These are phyloP conservation scores for Eremophila alpestris DNA, from an alignment of 2,797 vertebrate species.

Conservation along the genomic window DNA sequence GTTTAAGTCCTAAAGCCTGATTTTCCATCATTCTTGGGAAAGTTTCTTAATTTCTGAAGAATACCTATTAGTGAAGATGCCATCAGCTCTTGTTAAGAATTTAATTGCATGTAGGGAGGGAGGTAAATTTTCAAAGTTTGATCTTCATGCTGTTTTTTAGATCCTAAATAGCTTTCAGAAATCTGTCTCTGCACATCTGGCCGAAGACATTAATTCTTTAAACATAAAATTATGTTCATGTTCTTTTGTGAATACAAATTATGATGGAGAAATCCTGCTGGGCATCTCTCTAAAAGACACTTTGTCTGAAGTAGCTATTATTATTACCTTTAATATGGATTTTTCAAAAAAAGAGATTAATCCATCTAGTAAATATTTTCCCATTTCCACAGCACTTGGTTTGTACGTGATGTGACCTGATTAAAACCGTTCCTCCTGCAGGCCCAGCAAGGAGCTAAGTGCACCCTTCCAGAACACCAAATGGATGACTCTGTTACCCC, in stretches of 20 bases:
- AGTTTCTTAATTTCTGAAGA: background rate
- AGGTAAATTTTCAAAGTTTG: background rate
- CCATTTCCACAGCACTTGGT: background rate
- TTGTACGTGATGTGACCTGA: background rate
- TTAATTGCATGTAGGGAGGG: background rate
- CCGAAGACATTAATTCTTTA: background rate
- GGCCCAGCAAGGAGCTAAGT: background rate
- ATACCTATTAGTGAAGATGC: background rate
- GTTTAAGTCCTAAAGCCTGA: background rate
- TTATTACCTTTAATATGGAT: background rate
- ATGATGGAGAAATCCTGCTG: background rate
- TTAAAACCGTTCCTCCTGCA: background rate
- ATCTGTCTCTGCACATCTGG: background rate
- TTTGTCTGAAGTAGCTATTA: background rate
- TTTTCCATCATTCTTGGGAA: background rate
- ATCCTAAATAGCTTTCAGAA: background rate
- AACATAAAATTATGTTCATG: background rate
- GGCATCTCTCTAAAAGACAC: background rate
- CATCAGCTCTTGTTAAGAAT: background rate
- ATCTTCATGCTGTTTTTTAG: background rate
- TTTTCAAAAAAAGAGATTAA: background rate
- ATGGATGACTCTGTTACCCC: slow-evolving; percentile 25
- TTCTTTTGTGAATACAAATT: background rate
- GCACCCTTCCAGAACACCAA: slow-evolving; percentile 39
- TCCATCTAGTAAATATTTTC: background rate